Evolutionary conservation across 1,140 invertebrate species (phyloP).

Genomic region (Penaeus vannamei): DNA sequence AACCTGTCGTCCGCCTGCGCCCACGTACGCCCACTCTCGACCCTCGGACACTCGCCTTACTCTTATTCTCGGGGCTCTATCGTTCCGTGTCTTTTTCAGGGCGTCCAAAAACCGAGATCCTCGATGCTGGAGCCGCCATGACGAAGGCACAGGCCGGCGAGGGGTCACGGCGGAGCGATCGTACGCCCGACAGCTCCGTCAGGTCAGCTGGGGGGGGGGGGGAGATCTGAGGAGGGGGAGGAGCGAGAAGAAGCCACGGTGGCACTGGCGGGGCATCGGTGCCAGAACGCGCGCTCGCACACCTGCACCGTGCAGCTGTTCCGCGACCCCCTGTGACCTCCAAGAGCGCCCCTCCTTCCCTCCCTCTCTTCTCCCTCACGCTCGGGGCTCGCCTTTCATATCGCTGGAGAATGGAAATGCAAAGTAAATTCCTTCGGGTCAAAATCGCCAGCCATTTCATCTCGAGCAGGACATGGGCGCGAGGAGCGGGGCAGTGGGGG

Average conservation of each 20-base stretch:
- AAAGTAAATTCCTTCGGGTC: no score
- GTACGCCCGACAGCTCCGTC: slow-evolving; percentile 36
- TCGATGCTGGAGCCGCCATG: not conserved
- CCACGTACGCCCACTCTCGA: slow-evolving; percentile 19
- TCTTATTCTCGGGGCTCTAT: not conserved
- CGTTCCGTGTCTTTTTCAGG: no score
- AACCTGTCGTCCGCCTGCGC: slow-evolving; percentile 45
- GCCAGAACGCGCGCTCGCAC: not conserved
- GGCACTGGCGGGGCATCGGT: slow-evolving; percentile 45
- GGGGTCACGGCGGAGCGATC: not conserved
- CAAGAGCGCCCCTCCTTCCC: no score
- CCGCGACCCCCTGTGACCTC: no score
- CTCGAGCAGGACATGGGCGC: no score
- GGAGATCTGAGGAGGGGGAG: not conserved
- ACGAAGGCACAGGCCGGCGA: no score
- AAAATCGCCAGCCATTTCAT: no score
- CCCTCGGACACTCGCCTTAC: not conserved
- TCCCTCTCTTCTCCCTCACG: no score
- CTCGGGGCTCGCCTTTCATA: no score
- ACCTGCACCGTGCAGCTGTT: not conserved
- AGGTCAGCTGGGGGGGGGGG: not conserved
- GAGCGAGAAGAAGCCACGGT: slow-evolving; percentile 39
- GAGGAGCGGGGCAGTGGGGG: no score
- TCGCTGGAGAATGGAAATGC: no score
- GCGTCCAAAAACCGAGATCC: not conserved